Base-by-base conservation (phyloP, 2,113 vertebrate genomes). In the Tringa solitaria region DNA sequence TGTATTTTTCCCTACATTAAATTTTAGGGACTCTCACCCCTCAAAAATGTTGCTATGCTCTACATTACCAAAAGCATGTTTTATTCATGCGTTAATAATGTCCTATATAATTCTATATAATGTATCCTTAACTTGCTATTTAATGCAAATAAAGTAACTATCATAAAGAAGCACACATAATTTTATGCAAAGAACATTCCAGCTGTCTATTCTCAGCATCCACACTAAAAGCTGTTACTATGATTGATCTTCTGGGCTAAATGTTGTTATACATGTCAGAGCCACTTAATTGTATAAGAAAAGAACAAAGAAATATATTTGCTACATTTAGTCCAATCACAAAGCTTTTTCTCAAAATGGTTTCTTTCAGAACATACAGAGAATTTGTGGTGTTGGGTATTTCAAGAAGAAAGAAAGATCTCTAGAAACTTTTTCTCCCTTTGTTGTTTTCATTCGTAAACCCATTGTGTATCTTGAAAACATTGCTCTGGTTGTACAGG, bases 31-130 rank as follows among this genome's bases (percentile, higher is more conserved):
- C 24, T 79, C 20, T 88, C 30, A 45, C 7, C 5, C 19, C 5
- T 10, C 3, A 19, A 32, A 83, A 77, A 9, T 84, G 43, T 74
- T 90, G 27, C 9, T 89, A 45, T 75, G 63, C 6, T 65, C 45
- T 50, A 57, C 32, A 35, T 84, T 90, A 59, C 15, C n/a, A 74
- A 78, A 84, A 70, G 1, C 28, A 92, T 89, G 84, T 90, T 94
- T 95, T 92, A 95, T 95, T 94, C 91, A 96, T 96, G 39, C 75
- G 51, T 59, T 92, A 92, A 72, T 90, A 73, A 70, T 56, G 28
- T 51, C 27, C 33, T 51, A 32, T 39, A 20, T 92, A 85, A 84
- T 70, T 73, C 84, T 67, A 57, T 79, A 53, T 59, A 72, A 51
- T 48, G 21, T 75, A 82, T 65, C 39, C 77, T 63, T 89, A 91